These are phyloP conservation scores for Beroe ovata DNA, from an alignment of 37 sponge, comb jelly and placozoan genomes.

Conservation along the genomic window DNA sequence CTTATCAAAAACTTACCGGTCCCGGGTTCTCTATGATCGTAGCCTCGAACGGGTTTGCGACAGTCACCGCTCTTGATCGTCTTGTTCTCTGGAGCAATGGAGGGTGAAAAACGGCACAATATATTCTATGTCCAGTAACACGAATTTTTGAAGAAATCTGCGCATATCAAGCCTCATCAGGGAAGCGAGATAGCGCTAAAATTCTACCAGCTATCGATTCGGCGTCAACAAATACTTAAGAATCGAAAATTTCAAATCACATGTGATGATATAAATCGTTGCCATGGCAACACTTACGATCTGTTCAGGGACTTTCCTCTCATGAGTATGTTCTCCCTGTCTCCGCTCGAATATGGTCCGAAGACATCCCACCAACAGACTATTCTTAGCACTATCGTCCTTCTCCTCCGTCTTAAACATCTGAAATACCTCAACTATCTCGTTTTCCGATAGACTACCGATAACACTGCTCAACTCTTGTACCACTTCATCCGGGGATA, in stretches of 20 bases:
- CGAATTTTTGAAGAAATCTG: too few relatives aligned
- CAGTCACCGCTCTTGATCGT: neutral
- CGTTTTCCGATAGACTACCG: neutral
- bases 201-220: too few relatives aligned
- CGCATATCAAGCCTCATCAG: too few relatives aligned
- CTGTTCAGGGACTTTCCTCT: neutral
- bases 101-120: neutral
- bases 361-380: constrained; percentile 26
- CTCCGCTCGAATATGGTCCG: constrained; percentile 10
- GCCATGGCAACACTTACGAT: too few relatives aligned
- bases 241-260: too few relatives aligned
- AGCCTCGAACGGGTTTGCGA: neutral
- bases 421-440: constrained; percentile 2
- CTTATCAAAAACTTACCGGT: too few relatives aligned
- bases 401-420: constrained; percentile 28
- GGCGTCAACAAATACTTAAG: too few relatives aligned
- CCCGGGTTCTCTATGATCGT: neutral
- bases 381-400: constrained; percentile 1
- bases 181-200: too few relatives aligned
- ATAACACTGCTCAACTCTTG: constrained; percentile 26
- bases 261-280: too few relatives aligned
- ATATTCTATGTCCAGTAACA: too few relatives aligned
- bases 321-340: neutral
- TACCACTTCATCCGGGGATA: constrained; percentile 21
- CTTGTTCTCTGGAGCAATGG: neutral